phyloP scores from a whole-genome alignment of 2,113 vertebrate genomes.

The Buteo buteo region DNA sequence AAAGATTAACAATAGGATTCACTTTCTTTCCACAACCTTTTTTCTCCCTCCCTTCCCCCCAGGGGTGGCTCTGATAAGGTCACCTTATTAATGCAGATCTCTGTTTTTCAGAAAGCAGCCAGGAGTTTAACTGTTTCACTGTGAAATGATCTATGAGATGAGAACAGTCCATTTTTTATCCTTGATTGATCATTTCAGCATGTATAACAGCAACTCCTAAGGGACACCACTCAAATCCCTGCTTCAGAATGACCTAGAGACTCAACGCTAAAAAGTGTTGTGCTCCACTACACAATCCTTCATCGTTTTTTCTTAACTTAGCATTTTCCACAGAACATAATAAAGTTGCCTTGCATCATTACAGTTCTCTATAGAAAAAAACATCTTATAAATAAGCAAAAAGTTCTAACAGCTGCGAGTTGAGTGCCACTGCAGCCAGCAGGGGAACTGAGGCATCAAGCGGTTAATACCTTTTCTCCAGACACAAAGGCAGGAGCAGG shows the following conservation, averaged over 20 bases:
- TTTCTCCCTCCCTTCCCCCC: constrained; percentile 37
- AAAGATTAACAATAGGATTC: constrained; percentile 61
- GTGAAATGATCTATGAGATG: constrained; percentile 67
- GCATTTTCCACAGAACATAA: constrained; percentile 25
- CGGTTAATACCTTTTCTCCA: neutral
- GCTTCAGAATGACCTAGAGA: constrained; percentile 52
- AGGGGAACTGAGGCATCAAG: neutral
- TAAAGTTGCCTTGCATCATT: constrained; percentile 38
- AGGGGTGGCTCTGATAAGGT: constrained; percentile 60
- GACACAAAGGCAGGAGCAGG: constrained; percentile 15
- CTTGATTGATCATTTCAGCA: constrained; percentile 64
- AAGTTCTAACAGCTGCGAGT: neutral
- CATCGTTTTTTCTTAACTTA: neutral
- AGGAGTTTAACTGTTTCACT: constrained; percentile 66
- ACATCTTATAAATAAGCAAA: constrained; percentile 13
- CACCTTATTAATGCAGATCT: constrained; percentile 68
- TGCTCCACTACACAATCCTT: constrained; percentile 28
- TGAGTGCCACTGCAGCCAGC: neutral
- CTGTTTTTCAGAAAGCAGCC: constrained; percentile 62
- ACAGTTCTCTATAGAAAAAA: neutral
- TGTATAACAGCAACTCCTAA: constrained; percentile 59
- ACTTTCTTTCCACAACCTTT: constrained; percentile 42
- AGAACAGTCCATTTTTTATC: constrained; percentile 62
- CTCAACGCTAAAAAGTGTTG: neutral
- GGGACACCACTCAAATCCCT: constrained; percentile 43